A percentile compares a stretch with the other conserved stretches of the same genome.
Evolutionary conservation across 2,113 vertebrate species (phyloP).

Genomic region (Calyptommatus sinebrachiatus): DNA sequence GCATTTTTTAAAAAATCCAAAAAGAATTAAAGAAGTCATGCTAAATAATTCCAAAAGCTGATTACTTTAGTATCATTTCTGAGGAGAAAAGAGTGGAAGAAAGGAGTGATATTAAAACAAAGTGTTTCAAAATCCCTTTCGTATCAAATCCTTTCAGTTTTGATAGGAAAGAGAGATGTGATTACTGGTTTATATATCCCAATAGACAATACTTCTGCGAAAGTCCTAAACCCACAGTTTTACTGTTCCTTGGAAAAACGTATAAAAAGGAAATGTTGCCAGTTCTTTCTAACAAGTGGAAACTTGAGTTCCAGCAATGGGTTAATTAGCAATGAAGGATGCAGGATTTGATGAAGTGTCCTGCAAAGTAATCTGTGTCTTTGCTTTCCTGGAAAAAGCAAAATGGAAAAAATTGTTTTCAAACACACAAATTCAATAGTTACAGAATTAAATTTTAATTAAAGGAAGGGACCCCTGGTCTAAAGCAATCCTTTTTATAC

Average conservation of each 20-base stretch:
- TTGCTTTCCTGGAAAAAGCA: constrained; percentile 20
- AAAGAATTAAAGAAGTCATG: not conserved
- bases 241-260: constrained; percentile 30
- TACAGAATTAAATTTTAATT: constrained; percentile 20
- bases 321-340: constrained; percentile 42
- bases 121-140: constrained; percentile 22
- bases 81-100: not conserved
- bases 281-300: constrained; percentile 34
- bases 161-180: constrained; percentile 23
- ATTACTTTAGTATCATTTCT: not conserved
- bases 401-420: constrained; percentile 5
- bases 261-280: constrained; percentile 30
- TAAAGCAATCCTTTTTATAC: not conserved
- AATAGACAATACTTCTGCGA: not conserved
- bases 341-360: constrained; percentile 31
- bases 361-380: constrained; percentile 32
- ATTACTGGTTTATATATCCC: constrained; percentile 12
- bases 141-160: not conserved
- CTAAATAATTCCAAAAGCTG: not conserved
- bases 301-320: accelerated
- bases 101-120: not conserved
- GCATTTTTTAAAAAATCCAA: not conserved
- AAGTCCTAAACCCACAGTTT: constrained; percentile 34
- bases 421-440: not conserved
- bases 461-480: not conserved